A percentile compares a stretch with the other conserved stretches of the same genome.
These are phyloP conservation scores for Stenotaenia linearis DNA, from an alignment of 2,888 invertebrate species.

Conservation along the genomic window DNA sequence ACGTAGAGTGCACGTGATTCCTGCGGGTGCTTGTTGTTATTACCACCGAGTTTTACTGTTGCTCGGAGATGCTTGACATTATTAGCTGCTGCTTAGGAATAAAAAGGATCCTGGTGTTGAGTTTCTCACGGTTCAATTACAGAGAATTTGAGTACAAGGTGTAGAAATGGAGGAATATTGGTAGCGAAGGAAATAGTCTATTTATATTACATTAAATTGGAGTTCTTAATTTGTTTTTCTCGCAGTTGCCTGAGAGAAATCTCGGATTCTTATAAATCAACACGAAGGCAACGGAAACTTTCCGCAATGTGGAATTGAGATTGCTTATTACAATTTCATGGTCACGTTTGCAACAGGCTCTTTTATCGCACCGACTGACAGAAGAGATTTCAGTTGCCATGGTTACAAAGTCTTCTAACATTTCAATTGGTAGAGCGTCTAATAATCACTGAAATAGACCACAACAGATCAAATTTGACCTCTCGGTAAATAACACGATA, in stretches of 20 bases:
- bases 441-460: background rate
- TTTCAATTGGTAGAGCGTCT: background rate
- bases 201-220: too few relatives aligned
- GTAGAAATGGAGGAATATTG: too few relatives aligned
- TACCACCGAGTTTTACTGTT: background rate
- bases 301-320: background rate
- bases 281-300: background rate
- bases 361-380: background rate
- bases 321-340: conserved; percentile 13
- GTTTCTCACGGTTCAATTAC: too few relatives aligned
- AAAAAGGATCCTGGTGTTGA: too few relatives aligned
- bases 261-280: too few relatives aligned
- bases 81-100: background rate
- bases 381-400: background rate
- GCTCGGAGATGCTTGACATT: background rate
- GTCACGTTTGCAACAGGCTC: conserved; percentile 20
- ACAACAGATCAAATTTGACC: too few relatives aligned
- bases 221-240: too few relatives aligned
- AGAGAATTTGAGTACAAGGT: too few relatives aligned
- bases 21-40: background rate
- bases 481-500: too few relatives aligned
- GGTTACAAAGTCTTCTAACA: background rate
- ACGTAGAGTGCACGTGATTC: background rate
- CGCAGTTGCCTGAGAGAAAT: too few relatives aligned
- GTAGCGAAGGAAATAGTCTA: too few relatives aligned